A percentile compares a stretch with the other conserved stretches of the same genome.
Conservation (phyloP, 2,888 invertebrate genomes). For the Timandra comae region DNA sequence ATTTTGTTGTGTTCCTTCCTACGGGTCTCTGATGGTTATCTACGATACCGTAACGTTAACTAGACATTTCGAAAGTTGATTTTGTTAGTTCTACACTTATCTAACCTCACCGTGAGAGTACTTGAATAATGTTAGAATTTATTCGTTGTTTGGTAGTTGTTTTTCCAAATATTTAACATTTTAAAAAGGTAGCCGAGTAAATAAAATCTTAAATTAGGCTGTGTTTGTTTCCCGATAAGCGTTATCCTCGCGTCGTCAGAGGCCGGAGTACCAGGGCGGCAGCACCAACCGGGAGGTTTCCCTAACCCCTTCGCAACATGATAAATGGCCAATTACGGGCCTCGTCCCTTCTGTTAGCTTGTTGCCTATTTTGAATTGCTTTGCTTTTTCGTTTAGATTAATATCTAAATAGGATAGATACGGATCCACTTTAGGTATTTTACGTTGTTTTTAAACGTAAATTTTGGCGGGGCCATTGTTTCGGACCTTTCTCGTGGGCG, state of each 20-base stretch:
- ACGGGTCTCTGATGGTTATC: not conserved
- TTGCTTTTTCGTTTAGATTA: slow-evolving; percentile 78
- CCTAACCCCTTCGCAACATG: slow-evolving; percentile 76
- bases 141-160: no score
- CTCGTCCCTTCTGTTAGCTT: slow-evolving; percentile 75
- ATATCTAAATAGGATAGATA: slow-evolving; percentile 78
- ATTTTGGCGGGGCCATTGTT: slow-evolving; percentile 57
- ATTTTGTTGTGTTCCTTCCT: not conserved
- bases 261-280: slow-evolving; percentile 50
- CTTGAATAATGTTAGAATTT: no score
- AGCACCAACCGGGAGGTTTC: slow-evolving; percentile 55
- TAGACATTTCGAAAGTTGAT: no score
- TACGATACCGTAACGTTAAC: no score
- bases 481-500: slow-evolving; percentile 44
- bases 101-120: no score
- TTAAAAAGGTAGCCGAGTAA: no score
- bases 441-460: slow-evolving; percentile 77
- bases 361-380: slow-evolving; percentile 77
- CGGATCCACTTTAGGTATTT: slow-evolving; percentile 73
- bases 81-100: no score
- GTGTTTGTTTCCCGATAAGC: slow-evolving; percentile 25
- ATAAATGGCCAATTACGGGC: slow-evolving; percentile 78
- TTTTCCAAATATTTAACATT: no score
- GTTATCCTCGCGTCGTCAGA: slow-evolving; percentile 14
- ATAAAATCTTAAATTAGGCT: slow-evolving; percentile 6